Conservation (phyloP, 2,888 invertebrate genomes). For the Ptychoptera contaminata region DNA sequence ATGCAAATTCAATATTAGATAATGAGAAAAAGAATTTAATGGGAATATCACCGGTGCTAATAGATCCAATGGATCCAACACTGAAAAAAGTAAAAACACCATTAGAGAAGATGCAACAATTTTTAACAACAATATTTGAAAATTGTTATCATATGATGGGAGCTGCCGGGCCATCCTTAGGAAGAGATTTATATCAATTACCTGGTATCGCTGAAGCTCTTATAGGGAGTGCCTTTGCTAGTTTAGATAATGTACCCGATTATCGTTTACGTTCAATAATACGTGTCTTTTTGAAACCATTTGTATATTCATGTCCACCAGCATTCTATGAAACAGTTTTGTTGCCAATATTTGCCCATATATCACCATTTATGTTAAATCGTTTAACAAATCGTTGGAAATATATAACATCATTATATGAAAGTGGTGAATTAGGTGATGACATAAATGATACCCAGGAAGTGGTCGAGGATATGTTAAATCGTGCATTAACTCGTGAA, state of each 20-base stretch:
- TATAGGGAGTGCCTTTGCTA: conserved; percentile 38
- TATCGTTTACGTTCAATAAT: conserved; percentile 70
- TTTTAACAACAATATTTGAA: conserved; percentile 63
- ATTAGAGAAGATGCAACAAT: conserved; percentile 70
- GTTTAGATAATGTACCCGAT: conserved; percentile 57
- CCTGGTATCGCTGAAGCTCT: conserved; percentile 61
- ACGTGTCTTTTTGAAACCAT: conserved; percentile 70
- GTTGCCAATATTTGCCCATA: conserved; percentile 60
- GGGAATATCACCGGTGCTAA: conserved; percentile 37
- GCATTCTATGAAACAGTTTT: conserved; percentile 61
- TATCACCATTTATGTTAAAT: conserved; percentile 57
- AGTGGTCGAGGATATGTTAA: conserved; percentile 71
- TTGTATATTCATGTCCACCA: conserved; percentile 72
- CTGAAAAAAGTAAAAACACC: conserved; percentile 39
- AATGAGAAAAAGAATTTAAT: conserved; percentile 62
- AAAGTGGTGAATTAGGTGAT: conserved; percentile 59
- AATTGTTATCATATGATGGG: conserved; percentile 68
- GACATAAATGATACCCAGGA: conserved; percentile 66
- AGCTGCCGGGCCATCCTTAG: conserved; percentile 62
- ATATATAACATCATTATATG: conserved; percentile 58
- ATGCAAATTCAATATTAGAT: conserved; percentile 54
- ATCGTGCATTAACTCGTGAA: conserved; percentile 72
- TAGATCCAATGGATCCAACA: conserved; percentile 30
- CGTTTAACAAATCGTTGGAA: conserved; percentile 65
- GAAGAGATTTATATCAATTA: conserved; percentile 69